A percentile compares a stretch with the other conserved stretches of the same genome.
Conservation (phyloP, 2,797 vertebrate species). For the Lagorchestes hirsutus region DNA sequence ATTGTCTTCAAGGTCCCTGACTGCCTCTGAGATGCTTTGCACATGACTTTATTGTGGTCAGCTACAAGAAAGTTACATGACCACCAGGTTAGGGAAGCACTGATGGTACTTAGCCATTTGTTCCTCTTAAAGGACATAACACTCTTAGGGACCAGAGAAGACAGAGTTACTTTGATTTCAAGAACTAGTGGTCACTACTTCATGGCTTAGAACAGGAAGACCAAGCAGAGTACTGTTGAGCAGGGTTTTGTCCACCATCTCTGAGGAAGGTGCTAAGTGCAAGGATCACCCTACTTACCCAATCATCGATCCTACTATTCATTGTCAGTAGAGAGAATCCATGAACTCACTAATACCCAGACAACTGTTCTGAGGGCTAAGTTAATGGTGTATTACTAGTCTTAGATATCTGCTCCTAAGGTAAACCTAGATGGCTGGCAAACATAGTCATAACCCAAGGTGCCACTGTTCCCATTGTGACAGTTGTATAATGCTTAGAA, state of each 20-base stretch:
- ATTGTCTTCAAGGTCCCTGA: neutral
- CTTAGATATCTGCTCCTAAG: neutral
- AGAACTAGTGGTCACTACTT: neutral
- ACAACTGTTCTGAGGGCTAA: neutral
- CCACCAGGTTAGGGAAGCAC: neutral
- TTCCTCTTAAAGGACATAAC: neutral
- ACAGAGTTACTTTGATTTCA: too few relatives aligned
- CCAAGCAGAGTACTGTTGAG: neutral
- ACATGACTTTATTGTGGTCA: neutral
- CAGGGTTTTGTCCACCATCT: neutral
- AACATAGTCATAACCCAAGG: neutral
- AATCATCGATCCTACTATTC: neutral
- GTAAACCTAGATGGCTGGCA: neutral
- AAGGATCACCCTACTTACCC: neutral
- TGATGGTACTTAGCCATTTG: neutral
- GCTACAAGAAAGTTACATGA: neutral
- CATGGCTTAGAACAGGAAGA: neutral
- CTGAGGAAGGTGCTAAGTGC: neutral
- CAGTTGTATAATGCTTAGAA: neutral
- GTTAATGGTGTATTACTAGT: neutral
- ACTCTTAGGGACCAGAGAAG: neutral
- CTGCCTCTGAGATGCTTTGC: neutral
- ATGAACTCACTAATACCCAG: neutral
- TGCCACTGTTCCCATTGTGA: neutral
- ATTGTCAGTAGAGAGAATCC: neutral